Conservation (phyloP, 2,888 invertebrate species). For the Drosophila maculinotata region DNA sequence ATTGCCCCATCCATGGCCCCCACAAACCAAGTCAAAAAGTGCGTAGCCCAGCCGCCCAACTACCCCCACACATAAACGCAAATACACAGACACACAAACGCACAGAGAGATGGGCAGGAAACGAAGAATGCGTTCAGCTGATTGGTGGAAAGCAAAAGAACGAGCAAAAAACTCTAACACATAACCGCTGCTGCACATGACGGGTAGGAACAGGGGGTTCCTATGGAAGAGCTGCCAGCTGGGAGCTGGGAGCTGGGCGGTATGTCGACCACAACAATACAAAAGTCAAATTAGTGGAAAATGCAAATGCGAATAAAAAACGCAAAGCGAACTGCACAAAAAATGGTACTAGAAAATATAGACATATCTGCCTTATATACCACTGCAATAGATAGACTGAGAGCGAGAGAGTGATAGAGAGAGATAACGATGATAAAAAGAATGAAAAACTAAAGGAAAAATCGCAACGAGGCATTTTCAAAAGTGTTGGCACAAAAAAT, state of each 20-base stretch:
- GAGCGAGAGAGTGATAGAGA: conserved; percentile 4
- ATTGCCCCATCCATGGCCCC: conserved; percentile 52
- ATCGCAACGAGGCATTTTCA: conserved; percentile 46
- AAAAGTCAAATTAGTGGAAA: conserved; percentile 81
- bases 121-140: conserved; percentile 81
- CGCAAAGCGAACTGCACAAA: conserved; percentile 39
- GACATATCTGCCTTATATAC: conserved; percentile 70
- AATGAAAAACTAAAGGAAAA: conserved; percentile 19
- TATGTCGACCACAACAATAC: conserved; percentile 72
- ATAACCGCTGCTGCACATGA: conserved; percentile 52
- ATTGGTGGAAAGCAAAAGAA: conserved; percentile 82
- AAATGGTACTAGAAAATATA: conserved; percentile 79
- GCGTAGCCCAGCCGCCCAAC: conserved; percentile 67
- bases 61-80: conserved; percentile 22
- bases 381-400: conserved; percentile 23
- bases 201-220: neutral
- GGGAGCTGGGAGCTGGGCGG: conserved; percentile 53
- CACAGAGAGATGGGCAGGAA: conserved; percentile 51
- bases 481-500: conserved; percentile 54
- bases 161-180: conserved; percentile 71
- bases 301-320: conserved; percentile 75
- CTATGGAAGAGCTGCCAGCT: conserved; percentile 33
- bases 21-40: conserved; percentile 76
- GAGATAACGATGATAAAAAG: conserved; percentile 24
- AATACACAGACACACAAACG: conserved; percentile 24